Evolutionary conservation across 2,113 vertebrate species (phyloP), one percentile per base, ranked within the genome.

Genomic region (Cnemophilus loriae): DNA sequence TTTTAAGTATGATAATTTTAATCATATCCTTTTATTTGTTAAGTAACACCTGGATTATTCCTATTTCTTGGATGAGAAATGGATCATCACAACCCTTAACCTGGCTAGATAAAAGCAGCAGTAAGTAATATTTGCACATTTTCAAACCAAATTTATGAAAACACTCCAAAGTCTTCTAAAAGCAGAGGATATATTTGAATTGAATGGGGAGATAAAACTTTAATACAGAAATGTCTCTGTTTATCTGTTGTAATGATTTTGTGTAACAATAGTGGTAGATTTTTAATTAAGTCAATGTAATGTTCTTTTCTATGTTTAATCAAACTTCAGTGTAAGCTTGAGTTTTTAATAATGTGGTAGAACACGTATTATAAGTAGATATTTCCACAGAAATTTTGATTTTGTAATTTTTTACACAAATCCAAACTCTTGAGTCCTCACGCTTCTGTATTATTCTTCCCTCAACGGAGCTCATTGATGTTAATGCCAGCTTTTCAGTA

Each of bases 61-160:
- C 98, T 94, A 68, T 98, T 96, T 96, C 95, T 94, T 98, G 98
- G 98, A 98, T 98, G 82, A 98, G 97, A 97, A 98, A 96, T 97
- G 98, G 98, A 97, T 95, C 81, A 37, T 64, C 82, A 49, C 98
- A 98, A 74, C 95, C 97, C 60, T 93, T 97, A 96, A 69, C 96
- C 37, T 98, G 98, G 98, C 95, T 98, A 92, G 97, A 98, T 89
- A 91, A 96, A 84, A 97, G 85, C n/a, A 97, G 84, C 77, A 97
- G 98, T 98, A 98, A 98, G 98, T 98, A 96, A 93, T 27, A 35
- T 91, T 92, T 46, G 50, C 5, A 41, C 9, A 56, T 69, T n/a
- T 27, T 83, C 39, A 88, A 92, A 59, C 16, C 21, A 67, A 75
- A 52, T 46, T 56, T n/a, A 78, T 84, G 53, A 94, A 76, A 64